Evolutionary conservation across 2,797 vertebrate genomes (phyloP).

Genomic region (Oryzias sinensis): DNA sequence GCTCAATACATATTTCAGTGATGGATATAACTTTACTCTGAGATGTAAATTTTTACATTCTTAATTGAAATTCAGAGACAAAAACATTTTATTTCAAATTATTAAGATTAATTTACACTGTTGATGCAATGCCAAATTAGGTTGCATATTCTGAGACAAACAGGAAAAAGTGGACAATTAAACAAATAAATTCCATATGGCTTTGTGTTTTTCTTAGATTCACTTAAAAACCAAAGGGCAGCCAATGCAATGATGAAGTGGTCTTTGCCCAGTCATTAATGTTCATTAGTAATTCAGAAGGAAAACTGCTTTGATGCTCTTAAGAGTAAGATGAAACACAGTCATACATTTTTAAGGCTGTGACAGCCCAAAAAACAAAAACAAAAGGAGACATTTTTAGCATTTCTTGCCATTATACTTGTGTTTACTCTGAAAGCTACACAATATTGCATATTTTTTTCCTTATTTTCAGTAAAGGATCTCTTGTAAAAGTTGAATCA

Average conservation of each 20-base stretch:
- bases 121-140: background rate
- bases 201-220: too few relatives aligned
- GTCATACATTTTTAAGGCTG: slow-evolving; percentile 9
- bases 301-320: slow-evolving; percentile 1
- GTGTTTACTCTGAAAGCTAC: background rate
- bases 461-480: slow-evolving; percentile 5
- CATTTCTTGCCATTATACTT: slow-evolving; percentile 8
- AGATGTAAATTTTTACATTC: too few relatives aligned
- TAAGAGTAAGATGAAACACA: background rate
- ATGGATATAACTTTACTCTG: background rate
- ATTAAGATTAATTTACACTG: background rate
- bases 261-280: background rate
- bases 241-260: background rate
- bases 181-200: background rate
- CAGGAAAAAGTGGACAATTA: background rate
- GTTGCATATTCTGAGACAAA: background rate
- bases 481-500: slow-evolving; percentile 9
- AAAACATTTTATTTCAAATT: too few relatives aligned
- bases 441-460: background rate
- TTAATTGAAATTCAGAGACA: too few relatives aligned
- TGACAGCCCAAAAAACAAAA: slow-evolving; percentile 3
- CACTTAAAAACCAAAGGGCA: too few relatives aligned
- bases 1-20: background rate
- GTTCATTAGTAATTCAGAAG: background rate
- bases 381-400: background rate